Evolutionary conservation across 2,888 invertebrate species (phyloP).

Genomic region (Clivina fossor): DNA sequence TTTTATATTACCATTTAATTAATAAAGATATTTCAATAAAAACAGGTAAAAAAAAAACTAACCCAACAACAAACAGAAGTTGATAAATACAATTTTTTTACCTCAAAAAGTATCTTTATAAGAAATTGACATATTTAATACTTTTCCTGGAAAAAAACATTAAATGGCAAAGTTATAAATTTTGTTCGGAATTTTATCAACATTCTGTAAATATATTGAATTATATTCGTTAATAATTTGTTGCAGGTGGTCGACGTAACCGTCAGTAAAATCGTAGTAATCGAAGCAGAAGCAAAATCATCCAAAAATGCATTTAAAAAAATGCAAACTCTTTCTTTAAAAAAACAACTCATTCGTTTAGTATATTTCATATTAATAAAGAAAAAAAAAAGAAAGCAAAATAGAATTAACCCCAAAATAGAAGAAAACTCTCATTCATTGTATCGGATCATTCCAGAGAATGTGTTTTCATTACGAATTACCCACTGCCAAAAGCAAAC

Average conservation of each 20-base stretch:
- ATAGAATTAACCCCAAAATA: constrained; percentile 16
- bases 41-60: too few species aligned
- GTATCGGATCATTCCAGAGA: constrained; percentile 23
- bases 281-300: constrained; percentile 44
- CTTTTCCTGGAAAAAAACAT: too few species aligned
- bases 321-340: constrained; percentile 10
- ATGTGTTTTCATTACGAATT: neutral
- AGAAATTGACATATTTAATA: too few species aligned
- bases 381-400: constrained; percentile 19
- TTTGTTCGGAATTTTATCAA: too few species aligned
- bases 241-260: constrained; percentile 52
- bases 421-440: constrained; percentile 22
- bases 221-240: too few species aligned
- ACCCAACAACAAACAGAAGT: too few species aligned
- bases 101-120: too few species aligned
- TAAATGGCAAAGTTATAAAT: too few species aligned
- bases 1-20: too few species aligned
- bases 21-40: too few species aligned
- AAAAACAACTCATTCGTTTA: constrained; percentile 39
- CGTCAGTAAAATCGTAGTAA: constrained; percentile 48
- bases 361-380: constrained; percentile 38
- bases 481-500: constrained; percentile 23
- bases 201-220: too few species aligned
- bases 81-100: too few species aligned
- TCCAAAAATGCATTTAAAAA: constrained; percentile 16